Percentiles rank a stretch among this genome's conserved stretches.
phyloP scores from a whole-genome alignment of 2,888 invertebrate species.

The Anoncus sp. region DNA sequence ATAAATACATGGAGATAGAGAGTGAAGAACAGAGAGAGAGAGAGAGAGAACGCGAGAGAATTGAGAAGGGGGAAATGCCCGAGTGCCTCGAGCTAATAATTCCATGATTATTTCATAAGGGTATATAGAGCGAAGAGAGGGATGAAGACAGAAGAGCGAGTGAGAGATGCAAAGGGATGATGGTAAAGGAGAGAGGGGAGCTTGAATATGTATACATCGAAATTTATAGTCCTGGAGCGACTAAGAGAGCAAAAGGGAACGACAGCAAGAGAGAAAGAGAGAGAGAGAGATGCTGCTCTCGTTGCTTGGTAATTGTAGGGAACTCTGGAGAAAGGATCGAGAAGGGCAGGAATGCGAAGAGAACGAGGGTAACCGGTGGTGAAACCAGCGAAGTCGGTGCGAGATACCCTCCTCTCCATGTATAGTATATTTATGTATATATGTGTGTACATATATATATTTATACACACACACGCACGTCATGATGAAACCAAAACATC shows the following conservation, averaged over 20 bases:
- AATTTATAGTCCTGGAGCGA: slow-evolving; percentile 77
- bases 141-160: slow-evolving; percentile 31
- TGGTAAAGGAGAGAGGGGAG: slow-evolving; percentile 26
- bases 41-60: slow-evolving; percentile 7
- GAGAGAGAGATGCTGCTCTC: slow-evolving; percentile 68
- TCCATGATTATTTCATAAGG: slow-evolving; percentile 81
- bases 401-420: slow-evolving; percentile 33
- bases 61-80: slow-evolving; percentile 40
- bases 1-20: slow-evolving; percentile 5
- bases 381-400: slow-evolving; percentile 33
- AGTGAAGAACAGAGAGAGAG: background rate
- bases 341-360: slow-evolving; percentile 45
- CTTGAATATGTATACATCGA: slow-evolving; percentile 81
- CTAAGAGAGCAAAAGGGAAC: too few relatives aligned
- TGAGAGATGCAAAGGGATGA: slow-evolving; percentile 25
- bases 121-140: slow-evolving; percentile 59
- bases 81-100: slow-evolving; percentile 76
- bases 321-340: slow-evolving; percentile 48
- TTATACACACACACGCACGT: slow-evolving; percentile 47
- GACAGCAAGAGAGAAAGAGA: slow-evolving; percentile 46
- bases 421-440: slow-evolving; percentile 2
- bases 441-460: slow-evolving; percentile 6
- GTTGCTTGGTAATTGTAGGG: slow-evolving; percentile 51
- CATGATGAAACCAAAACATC: slow-evolving; percentile 82
- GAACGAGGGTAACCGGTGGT: slow-evolving; percentile 47